Percentiles rank a stretch among this genome's conserved stretches.
These are phyloP conservation scores for Drosophila oshimai DNA, from an alignment of 1,140 invertebrate genomes.

Conservation along the genomic window DNA sequence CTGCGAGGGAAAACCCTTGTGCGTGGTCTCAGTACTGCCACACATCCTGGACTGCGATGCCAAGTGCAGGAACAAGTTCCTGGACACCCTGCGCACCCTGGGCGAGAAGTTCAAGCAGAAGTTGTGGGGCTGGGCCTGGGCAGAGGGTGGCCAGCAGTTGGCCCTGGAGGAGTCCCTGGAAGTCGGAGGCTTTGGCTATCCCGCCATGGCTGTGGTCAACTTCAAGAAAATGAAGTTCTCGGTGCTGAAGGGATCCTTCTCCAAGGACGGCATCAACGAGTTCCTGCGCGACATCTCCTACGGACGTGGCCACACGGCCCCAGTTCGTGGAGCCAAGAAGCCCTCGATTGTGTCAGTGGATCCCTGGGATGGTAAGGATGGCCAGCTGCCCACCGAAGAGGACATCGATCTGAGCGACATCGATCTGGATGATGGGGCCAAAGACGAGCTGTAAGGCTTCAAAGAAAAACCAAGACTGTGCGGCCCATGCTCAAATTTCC, in stretches of 20 bases:
- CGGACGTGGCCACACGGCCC: conserved; percentile 95
- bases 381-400: conserved; percentile 93
- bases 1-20: conserved; percentile 94
- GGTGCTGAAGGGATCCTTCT: conserved; percentile 96
- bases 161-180: conserved; percentile 94
- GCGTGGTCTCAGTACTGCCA: conserved; percentile 96
- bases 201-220: conserved; percentile 98
- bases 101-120: conserved; percentile 98
- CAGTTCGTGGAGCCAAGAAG: conserved; percentile 92
- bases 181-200: conserved; percentile 96
- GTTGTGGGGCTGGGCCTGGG: conserved; percentile 99
- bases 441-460: conserved; percentile 90
- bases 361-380: conserved; percentile 99
- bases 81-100: conserved; percentile 89
- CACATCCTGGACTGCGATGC: conserved; percentile 99
- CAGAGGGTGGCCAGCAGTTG: conserved; percentile 93
- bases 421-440: conserved; percentile 90
- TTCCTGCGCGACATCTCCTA: conserved; percentile 97
- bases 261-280: conserved; percentile 96
- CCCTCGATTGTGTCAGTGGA: conserved; percentile 89
- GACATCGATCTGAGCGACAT: conserved; percentile 97
- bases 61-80: conserved; percentile 95
- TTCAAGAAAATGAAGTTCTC: conserved; percentile 98
- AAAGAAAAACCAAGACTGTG: conserved; percentile 46
- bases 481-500: conserved; percentile 54